Evolutionary conservation across 2,113 vertebrate genomes (phyloP), one percentile per base, ranked within the genome.

Genomic region (Pleuronectes platessa): DNA sequence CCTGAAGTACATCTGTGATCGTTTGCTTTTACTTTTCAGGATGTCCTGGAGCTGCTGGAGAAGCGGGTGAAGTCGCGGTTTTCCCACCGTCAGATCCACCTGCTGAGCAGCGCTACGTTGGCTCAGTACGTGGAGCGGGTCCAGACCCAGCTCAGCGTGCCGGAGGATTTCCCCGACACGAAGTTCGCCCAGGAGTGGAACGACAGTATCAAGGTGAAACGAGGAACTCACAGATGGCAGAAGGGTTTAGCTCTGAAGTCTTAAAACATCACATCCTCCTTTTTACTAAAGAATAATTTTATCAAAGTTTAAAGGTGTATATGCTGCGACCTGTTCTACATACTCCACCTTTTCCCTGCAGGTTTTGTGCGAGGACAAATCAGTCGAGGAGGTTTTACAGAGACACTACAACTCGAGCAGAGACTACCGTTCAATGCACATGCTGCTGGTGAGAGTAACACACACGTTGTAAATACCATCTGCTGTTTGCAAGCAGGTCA

Each of bases 1-100:
- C n/a, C 53, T 15, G 9, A 9, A n/a, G 18, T 9, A 20, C n/a
- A 9, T 18, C 18, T 20, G n/a, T 2, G 7, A 3, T 23, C 31
- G 3, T 3, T 21, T 60, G 10, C 0, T 18, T 15, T 61, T 63
- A 1, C n/a, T 1, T 1, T 59, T 0, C 82, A 99, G 98, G 98
- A 99, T 81, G 94, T 98, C 62, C 80, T 99, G 93, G 98, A 99
- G 94, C 95, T 99, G 73, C 77, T 99, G 87, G 98, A 99, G 91
- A 99, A 99, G 89, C 94, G 98, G 76, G 98, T 99, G 8, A 99
- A 99, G 86, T 99, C 98, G 0, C 92, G 98, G 68, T 99, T 99
- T 83, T 99, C 98, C 27, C 98, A 99, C 90, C 92, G 97, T 65
- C 98, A 98, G 94, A 99, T 99, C 78, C 95, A 97, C 81, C 74